Conservation (phyloP, 2,113 vertebrate genomes). For the Crypturellus undulatus region DNA sequence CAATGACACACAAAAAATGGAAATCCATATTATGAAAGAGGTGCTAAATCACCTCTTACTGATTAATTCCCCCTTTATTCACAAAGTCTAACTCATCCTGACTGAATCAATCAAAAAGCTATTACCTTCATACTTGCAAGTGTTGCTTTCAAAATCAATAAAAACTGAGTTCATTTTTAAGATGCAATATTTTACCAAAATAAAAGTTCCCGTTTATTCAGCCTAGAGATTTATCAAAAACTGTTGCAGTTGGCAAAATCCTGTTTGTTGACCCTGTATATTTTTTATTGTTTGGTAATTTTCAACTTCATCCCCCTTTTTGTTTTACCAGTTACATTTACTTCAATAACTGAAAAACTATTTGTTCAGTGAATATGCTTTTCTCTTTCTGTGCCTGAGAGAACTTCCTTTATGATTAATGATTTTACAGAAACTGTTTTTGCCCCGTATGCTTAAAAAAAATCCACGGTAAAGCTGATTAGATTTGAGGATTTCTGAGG, state of each 20-base stretch:
- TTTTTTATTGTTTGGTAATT: slow-evolving; percentile 9
- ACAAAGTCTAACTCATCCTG: slow-evolving; percentile 78
- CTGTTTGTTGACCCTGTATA: neutral
- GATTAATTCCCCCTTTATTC: slow-evolving; percentile 81
- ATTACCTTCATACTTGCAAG: slow-evolving; percentile 84
- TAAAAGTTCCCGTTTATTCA: slow-evolving; percentile 77
- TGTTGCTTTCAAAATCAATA: slow-evolving; percentile 85
- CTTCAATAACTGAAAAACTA: neutral
- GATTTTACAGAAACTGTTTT: neutral
- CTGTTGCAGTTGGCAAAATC: slow-evolving; percentile 26
- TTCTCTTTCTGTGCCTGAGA: neutral
- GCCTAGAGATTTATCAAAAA: slow-evolving; percentile 69
- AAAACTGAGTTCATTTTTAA: slow-evolving; percentile 82
- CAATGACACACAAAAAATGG: slow-evolving; percentile 76
- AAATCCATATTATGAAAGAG: slow-evolving; percentile 79
- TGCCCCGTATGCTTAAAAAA: neutral
- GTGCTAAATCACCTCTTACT: slow-evolving; percentile 77
- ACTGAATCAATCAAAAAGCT: slow-evolving; percentile 87
- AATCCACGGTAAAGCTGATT: neutral
- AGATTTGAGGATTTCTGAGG: neutral
- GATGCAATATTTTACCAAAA: slow-evolving; percentile 77
- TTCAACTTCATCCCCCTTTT: neutral
- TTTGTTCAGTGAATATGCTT: neutral
- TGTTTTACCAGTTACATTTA: slow-evolving; percentile 24
- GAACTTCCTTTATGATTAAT: neutral